These are phyloP conservation scores for Phylloscopus trochilus DNA, from an alignment of 2,113 vertebrate genomes.

Conservation along the genomic window DNA sequence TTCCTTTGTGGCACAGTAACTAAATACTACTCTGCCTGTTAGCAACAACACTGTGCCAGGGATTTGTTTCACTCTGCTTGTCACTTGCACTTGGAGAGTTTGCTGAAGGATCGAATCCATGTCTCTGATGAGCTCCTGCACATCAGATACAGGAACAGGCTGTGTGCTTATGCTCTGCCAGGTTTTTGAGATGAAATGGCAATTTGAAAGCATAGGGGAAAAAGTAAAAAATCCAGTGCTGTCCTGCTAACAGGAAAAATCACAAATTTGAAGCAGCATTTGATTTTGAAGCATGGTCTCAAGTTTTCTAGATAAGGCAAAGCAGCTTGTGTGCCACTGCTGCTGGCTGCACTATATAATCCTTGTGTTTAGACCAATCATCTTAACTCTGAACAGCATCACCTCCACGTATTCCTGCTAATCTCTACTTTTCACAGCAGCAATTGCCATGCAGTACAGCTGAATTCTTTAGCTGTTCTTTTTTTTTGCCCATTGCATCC, in stretches of 20 bases:
- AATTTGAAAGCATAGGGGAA: not conserved
- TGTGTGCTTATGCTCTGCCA: not conserved
- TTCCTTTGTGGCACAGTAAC: not conserved
- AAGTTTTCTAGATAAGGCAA: not conserved
- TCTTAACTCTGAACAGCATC: not conserved
- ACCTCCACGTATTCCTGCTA: not conserved
- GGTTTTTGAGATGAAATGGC: not conserved
- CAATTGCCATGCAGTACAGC: not conserved
- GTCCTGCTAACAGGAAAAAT: not conserved
- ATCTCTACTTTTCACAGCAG: not conserved
- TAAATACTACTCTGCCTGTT: not conserved
- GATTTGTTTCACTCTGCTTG: not conserved
- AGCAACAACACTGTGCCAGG: not conserved
- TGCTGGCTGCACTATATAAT: not conserved
- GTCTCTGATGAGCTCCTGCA: not conserved
- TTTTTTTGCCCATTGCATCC: not conserved
- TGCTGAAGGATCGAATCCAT: not conserved
- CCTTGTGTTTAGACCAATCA: not conserved
- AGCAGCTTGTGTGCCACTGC: not conserved
- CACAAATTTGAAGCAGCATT: not conserved
- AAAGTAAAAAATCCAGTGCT: not conserved
- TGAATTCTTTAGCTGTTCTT: not conserved
- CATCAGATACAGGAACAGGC: not conserved
- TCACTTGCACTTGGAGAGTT: not conserved
- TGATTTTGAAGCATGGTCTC: not conserved